Percentiles rank a stretch among this genome's conserved stretches.
phyloP scores from a whole-genome alignment of 2,797 vertebrate species.

The Phylloscopus collybita region DNA sequence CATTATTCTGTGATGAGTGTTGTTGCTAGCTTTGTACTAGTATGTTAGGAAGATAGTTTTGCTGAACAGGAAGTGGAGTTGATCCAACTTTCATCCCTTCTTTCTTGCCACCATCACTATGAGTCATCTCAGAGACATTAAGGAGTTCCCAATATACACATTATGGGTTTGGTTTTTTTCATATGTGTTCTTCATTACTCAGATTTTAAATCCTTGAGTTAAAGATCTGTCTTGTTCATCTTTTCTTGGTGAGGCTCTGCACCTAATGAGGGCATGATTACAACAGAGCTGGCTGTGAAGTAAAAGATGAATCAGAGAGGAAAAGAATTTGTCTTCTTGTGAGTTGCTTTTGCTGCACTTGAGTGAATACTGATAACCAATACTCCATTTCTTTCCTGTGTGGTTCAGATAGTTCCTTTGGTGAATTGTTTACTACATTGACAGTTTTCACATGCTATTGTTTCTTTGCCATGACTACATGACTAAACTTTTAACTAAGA shows the following conservation, averaged over 20 bases:
- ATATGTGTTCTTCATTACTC: not conserved
- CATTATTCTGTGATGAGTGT: not conserved
- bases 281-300: not conserved
- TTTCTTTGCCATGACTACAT: not conserved
- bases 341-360: not conserved
- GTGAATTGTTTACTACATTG: slow-evolving; percentile 4
- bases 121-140: not conserved
- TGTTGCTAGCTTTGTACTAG: not conserved
- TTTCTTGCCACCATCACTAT: not conserved
- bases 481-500: slow-evolving; percentile 34
- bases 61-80: not conserved
- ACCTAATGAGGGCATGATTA: not conserved
- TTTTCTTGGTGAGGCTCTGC: not conserved
- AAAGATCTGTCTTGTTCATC: not conserved
- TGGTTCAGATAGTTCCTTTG: not conserved
- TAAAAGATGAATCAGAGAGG: not conserved
- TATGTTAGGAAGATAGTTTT: not conserved
- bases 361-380: not conserved
- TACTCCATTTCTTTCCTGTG: not conserved
- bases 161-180: not conserved
- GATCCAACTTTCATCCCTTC: not conserved
- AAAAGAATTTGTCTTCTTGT: not conserved
- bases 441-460: not conserved
- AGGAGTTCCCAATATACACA: not conserved
- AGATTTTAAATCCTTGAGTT: not conserved